These are phyloP conservation scores for Sus scrofa DNA, from an alignment of 2,113 vertebrate genomes.

Conservation along the genomic window T2T-Sscrofa CM000823.6:23069501-23070000, in stretches of 20 bases:
- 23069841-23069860: constrained; percentile 92
- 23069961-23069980: constrained; percentile 88
- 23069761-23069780: constrained; percentile 30
- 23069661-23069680: constrained; percentile 37
- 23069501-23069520: not conserved
- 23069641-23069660: constrained; percentile 24
- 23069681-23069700: not conserved
- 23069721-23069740: constrained; percentile 15
- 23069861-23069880: constrained; percentile 95
- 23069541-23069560: not conserved
- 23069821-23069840: constrained; percentile 39
- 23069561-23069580: not conserved
- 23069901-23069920: constrained; percentile 98
- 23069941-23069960: constrained; percentile 89
- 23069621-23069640: constrained; percentile 23
- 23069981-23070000: constrained; percentile 92
- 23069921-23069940: constrained; percentile 91
- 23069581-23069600: constrained; percentile 55
- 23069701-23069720: constrained; percentile 67
- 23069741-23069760: constrained; percentile 28
- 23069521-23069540: not conserved
- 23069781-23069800: constrained; percentile 43
- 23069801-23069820: not conserved
- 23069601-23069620: constrained; percentile 27
- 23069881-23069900: constrained; percentile 95